Percentiles rank a stretch among this genome's conserved stretches.
Evolutionary conservation across 2,888 invertebrate species (phyloP).

Genomic region (Anaspis maculata): DNA sequence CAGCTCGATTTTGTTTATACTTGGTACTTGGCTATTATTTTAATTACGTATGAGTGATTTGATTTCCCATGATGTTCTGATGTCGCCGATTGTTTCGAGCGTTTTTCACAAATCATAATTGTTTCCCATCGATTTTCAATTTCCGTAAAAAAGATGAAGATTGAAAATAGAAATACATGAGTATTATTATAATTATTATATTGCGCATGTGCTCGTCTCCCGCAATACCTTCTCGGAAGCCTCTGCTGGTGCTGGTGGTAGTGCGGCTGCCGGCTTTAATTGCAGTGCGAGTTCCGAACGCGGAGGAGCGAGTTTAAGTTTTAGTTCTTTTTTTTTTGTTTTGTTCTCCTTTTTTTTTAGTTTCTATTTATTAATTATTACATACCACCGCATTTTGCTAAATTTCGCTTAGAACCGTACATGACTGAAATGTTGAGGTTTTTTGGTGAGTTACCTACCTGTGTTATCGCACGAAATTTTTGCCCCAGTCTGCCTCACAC

Average conservation of each 20-base stretch:
- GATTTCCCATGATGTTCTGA: too few species aligned
- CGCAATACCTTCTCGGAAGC: constrained; percentile 10
- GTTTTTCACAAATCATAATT: too few species aligned
- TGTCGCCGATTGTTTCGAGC: too few species aligned
- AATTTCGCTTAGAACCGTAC: constrained; percentile 3
- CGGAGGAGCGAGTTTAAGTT: constrained; percentile 10
- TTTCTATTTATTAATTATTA: constrained; percentile 8
- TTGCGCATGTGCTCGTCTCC: constrained; percentile 9
- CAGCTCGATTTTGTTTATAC: too few species aligned
- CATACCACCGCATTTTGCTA: too few species aligned
- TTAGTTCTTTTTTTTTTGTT: constrained; percentile 12
- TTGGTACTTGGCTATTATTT: too few species aligned
- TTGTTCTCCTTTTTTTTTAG: constrained; percentile 10
- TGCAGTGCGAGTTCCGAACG: constrained; percentile 14
- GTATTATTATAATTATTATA: too few species aligned
- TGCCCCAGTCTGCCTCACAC: constrained; percentile 7
- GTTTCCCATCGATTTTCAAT: constrained; percentile 2
- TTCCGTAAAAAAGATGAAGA: constrained; percentile 18
- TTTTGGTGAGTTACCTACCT: too few species aligned
- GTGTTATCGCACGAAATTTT: too few species aligned
- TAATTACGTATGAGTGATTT: too few species aligned
- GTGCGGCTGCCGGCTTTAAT: constrained; percentile 10
- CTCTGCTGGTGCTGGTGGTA: constrained; percentile 10
- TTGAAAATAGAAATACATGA: constrained; percentile 12
- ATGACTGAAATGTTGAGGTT: too few species aligned